Evolutionary conservation across 2,113 vertebrate species (phyloP).

Genomic region (Hyla sarda): DNA sequence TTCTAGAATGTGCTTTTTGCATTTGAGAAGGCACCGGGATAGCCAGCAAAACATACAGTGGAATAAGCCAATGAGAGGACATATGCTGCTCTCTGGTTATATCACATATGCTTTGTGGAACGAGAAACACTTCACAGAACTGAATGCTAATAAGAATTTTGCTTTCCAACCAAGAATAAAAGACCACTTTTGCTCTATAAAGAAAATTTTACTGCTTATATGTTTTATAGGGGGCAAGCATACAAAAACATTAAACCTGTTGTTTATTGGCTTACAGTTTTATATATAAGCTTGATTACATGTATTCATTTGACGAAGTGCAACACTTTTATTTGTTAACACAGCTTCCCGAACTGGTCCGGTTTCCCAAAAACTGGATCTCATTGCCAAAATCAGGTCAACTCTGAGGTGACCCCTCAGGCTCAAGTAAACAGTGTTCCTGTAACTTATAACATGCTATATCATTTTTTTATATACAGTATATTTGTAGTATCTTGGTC

Average conservation of each 20-base stretch:
- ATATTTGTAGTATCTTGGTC: conserved; percentile 77
- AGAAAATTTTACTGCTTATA: conserved; percentile 74
- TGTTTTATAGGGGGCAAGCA: conserved; percentile 77
- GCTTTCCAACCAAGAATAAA: conserved; percentile 84
- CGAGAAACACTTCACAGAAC: conserved; percentile 74
- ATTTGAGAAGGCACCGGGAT: conserved; percentile 72
- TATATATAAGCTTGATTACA: conserved; percentile 77
- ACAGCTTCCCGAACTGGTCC: conserved; percentile 70
- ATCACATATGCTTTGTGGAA: conserved; percentile 79
- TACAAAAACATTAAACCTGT: conserved; percentile 70
- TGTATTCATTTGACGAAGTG: conserved; percentile 72
- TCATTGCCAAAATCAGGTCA: conserved; percentile 77
- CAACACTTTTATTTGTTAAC: conserved; percentile 68
- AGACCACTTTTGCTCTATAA: conserved; percentile 84
- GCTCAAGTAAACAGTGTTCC: conserved; percentile 77
- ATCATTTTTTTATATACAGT: conserved; percentile 64
- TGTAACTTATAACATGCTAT: conserved; percentile 73
- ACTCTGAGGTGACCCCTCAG: conserved; percentile 76
- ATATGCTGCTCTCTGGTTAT: conserved; percentile 71
- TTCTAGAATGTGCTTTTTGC: conserved; percentile 71
- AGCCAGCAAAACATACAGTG: conserved; percentile 71
- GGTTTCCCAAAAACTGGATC: conserved; percentile 73
- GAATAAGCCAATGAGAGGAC: conserved; percentile 68
- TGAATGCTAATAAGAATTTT: conserved; percentile 80
- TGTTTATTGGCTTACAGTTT: conserved; percentile 78